These are phyloP conservation scores for Lanistes nyassanus DNA, from an alignment of 1,140 invertebrate genomes.

Conservation along the genomic window DNA sequence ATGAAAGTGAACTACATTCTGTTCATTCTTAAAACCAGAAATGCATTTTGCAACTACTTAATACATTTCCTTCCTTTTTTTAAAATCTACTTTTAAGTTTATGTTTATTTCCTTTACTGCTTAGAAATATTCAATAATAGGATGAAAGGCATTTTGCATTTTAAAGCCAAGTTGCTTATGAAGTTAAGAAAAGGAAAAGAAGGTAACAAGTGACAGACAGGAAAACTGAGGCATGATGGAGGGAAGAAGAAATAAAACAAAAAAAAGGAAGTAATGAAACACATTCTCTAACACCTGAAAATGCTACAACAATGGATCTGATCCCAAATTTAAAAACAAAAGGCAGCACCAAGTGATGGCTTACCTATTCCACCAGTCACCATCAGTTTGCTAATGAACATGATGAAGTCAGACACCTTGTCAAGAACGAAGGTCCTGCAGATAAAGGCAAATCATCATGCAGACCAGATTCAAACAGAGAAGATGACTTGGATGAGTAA, in stretches of 20 bases:
- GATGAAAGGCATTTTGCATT: not conserved
- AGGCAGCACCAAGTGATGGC: slow-evolving; percentile 15
- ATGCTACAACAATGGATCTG: not conserved
- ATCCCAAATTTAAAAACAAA: not conserved
- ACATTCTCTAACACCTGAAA: no score
- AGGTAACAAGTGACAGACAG: not conserved
- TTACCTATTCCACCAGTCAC: slow-evolving; percentile 79
- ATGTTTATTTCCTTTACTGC: not conserved
- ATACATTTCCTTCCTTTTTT: not conserved
- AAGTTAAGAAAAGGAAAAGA: not conserved
- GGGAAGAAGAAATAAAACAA: not conserved
- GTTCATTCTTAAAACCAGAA: no score
- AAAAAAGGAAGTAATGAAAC: not conserved
- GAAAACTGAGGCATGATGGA: not conserved
- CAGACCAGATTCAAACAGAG: not conserved
- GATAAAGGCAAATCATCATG: slow-evolving; percentile 14
- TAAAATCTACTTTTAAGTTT: not conserved
- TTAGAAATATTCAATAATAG: no score
- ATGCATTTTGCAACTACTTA: not conserved
- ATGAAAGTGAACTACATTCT: not conserved
- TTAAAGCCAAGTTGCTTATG: not conserved
- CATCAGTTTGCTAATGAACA: slow-evolving; percentile 89
- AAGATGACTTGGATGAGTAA: not conserved
- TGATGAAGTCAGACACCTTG: slow-evolving; percentile 90
- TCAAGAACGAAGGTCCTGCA: slow-evolving; percentile 86